Evolutionary conservation across 2,888 invertebrate species (phyloP).

Genomic region (Ptilodon capucinus): DNA sequence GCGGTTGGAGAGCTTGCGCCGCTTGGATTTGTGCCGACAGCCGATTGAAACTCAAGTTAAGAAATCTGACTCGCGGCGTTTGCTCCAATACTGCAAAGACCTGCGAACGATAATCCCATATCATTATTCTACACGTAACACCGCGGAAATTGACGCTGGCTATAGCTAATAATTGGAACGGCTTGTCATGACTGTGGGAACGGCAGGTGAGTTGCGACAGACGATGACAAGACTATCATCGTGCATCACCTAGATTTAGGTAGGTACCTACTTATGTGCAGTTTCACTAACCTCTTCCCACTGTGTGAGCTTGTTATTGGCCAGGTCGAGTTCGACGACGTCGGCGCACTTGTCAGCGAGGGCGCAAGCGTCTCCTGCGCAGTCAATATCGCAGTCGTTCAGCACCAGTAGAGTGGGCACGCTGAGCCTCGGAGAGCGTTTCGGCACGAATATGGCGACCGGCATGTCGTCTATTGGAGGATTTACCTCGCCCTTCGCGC

Average conservation of each 20-base stretch:
- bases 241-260: conserved; percentile 2
- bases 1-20: conserved; percentile 71
- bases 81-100: conserved; percentile 93
- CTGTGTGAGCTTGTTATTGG: conserved; percentile 94
- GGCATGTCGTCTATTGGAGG: conserved; percentile 84
- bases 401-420: conserved; percentile 93
- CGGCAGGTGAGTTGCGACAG: conserved; percentile 17
- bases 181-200: conserved; percentile 40
- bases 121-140: conserved; percentile 31
- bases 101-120: conserved; percentile 60
- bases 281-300: conserved; percentile 90
- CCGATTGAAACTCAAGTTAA: conserved; percentile 95
- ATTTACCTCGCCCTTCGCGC: conserved; percentile 85
- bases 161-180: conserved; percentile 35
- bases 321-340: conserved; percentile 96
- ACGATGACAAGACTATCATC: conserved; percentile 8
- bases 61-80: conserved; percentile 94
- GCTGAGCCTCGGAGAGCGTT: conserved; percentile 88
- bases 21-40: conserved; percentile 87
- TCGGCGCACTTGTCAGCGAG: conserved; percentile 92
- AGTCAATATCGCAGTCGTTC: conserved; percentile 95
- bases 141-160: conserved; percentile 27
- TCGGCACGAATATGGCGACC: conserved; percentile 93
- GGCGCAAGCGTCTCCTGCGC: conserved; percentile 91
- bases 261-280: conserved; percentile 5